phyloP scores from a whole-genome alignment of 1,140 invertebrate species.

The Lasioglossum albipes region DNA sequence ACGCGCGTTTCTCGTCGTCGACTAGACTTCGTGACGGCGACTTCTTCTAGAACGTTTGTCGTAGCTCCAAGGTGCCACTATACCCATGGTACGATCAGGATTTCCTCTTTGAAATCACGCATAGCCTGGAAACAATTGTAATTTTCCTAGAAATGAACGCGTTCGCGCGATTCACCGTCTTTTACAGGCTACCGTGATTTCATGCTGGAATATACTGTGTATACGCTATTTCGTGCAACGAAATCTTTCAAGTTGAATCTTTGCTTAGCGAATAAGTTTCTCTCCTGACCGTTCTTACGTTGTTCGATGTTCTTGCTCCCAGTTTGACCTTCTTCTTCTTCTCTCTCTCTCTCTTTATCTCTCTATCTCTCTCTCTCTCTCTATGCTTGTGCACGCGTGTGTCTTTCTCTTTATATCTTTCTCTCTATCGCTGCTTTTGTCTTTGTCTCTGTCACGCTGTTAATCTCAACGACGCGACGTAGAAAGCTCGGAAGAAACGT shows the following conservation, averaged over 20 bases:
- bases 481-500: no score
- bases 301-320: background rate
- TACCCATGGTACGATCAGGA: constrained; percentile 74
- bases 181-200: background rate
- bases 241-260: background rate
- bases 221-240: background rate
- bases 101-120: constrained; percentile 66
- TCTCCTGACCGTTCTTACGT: background rate
- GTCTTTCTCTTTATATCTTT: background rate
- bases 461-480: background rate
- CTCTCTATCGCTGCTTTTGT: background rate
- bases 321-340: background rate
- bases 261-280: background rate
- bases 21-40: constrained; percentile 4
- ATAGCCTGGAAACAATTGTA: constrained; percentile 48
- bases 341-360: no score
- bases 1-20: constrained; percentile 4
- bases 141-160: background rate
- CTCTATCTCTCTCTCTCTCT: no score
- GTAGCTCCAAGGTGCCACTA: constrained; percentile 77
- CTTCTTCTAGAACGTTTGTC: constrained; percentile 38
- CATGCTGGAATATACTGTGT: background rate
- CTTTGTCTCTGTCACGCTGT: background rate
- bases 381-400: background rate
- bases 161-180: background rate